These are phyloP conservation scores for Osmerus mordax DNA, from an alignment of 2,113 vertebrate genomes.

Conservation along the genomic window DNA sequence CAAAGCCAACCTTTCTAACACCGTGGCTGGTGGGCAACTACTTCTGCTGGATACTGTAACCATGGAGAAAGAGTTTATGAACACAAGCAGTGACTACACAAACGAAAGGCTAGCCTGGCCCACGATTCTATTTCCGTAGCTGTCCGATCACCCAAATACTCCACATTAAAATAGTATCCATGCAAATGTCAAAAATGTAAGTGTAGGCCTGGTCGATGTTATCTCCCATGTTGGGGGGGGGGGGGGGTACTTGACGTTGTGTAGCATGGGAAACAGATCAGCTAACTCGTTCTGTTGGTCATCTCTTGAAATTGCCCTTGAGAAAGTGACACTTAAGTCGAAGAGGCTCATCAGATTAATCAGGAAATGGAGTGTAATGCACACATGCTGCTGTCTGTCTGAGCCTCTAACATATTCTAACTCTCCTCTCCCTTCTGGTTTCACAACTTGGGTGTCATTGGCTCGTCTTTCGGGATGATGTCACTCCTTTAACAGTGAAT, in stretches of 20 bases:
- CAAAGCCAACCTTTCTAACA: neutral
- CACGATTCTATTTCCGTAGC: neutral
- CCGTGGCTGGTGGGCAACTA: neutral
- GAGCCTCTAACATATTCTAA: neutral
- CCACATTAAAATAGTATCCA: conserved; percentile 1
- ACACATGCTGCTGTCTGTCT: neutral
- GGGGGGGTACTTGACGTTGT: too few relatives aligned
- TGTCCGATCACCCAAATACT: conserved; percentile 2
- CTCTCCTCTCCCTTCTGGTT: neutral
- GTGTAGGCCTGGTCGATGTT: neutral
- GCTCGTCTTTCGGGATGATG: conserved; percentile 12
- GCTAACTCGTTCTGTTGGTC: neutral
- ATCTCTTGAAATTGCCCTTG: neutral
- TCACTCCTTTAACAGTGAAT: conserved; percentile 6
- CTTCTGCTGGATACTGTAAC: neutral
- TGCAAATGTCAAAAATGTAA: neutral
- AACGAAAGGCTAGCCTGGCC: neutral
- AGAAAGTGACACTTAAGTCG: neutral
- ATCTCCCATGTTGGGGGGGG: too few relatives aligned
- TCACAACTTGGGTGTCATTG: neutral
- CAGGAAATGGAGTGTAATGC: neutral
- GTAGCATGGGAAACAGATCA: too few relatives aligned
- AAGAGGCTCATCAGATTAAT: neutral
- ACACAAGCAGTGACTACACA: neutral
- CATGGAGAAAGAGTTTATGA: neutral